These are phyloP conservation scores for Brotula barbata DNA, from an alignment of 2,797 vertebrate genomes.

Conservation along the genomic window DNA sequence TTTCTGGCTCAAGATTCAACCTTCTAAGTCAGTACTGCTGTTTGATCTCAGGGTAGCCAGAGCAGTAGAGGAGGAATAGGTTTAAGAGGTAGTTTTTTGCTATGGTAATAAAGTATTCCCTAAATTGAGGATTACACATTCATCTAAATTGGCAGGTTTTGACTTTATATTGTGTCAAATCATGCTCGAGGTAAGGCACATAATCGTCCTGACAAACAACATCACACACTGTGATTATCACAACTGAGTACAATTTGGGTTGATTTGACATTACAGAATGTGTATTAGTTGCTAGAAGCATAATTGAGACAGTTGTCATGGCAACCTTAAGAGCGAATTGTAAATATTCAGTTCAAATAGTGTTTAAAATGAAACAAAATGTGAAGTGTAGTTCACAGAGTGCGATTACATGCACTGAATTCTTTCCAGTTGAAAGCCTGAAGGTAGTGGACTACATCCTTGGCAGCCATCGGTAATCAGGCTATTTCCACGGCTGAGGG, in stretches of 20 bases:
- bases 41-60: constrained; percentile 38
- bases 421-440: constrained; percentile 18
- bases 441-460: constrained; percentile 26
- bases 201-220: constrained; percentile 16
- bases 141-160: constrained; percentile 26
- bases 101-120: constrained; percentile 35
- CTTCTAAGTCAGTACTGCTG: constrained; percentile 37
- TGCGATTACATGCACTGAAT: not conserved
- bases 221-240: constrained; percentile 38
- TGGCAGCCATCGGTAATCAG: constrained; percentile 53
- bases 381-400: constrained; percentile 24
- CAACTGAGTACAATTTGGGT: constrained; percentile 18
- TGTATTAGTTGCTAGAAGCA: not conserved
- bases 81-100: constrained; percentile 29
- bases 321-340: not conserved
- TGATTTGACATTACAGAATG: constrained; percentile 20
- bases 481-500: constrained; percentile 58
- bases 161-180: constrained; percentile 5
- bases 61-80: constrained; percentile 22
- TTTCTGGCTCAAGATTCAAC: constrained; percentile 38
- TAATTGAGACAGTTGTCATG: constrained; percentile 9
- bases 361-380: constrained; percentile 8
- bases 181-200: constrained; percentile 10
- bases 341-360: not conserved
- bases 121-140: constrained; percentile 28